Base-by-base conservation (phyloP, 2,888 invertebrate species). In the Laspeyria flexula region DNA sequence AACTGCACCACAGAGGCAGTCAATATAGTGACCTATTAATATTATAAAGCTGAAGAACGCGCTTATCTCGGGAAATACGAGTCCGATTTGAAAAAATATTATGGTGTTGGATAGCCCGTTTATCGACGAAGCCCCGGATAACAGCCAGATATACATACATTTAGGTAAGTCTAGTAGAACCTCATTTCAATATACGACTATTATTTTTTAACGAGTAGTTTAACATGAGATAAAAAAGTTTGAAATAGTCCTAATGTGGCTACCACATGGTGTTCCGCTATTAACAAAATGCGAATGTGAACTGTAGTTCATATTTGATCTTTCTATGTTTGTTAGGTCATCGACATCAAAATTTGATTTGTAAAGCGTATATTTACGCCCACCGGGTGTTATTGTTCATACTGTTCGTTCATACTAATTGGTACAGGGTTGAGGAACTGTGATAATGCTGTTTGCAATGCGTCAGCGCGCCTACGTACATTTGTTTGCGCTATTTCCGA, bases 311-410 rank as follows among this genome's bases (percentile, higher is more conserved):
- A 30, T 45, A 45, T 43, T 29, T 30, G 37, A 41, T 29, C 33
- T 37, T 37, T 55, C 40, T 37, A 18, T 40, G 31, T 61, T 62
- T 39, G 48, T 62, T 48, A 68, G 81, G 75, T 81, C 81, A 75
- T 64, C 56, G 79, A 75, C 80, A 63, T 65, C 45, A 53, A 64
- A 56, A 66, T 73, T 71, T 68, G 66, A 75, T 75, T 71, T 71
- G 70, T 68, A 67, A 69, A 69, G 59, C 65, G 55, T 43, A 49
- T 60, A 68, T 61, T 60, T 47, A 60, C 47, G 59, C 43, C 55
- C 63, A 62, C 86, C 86, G 79, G 83, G 85, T 78, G 86, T 83
- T 81, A 88, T 86, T 86, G 84, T 83, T 79, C 73, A 65, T 56
- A 56, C 46, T 2, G 21, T 57, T 42, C 9, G 23, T 23, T 25